A percentile compares a stretch with the other conserved stretches of the same genome.
These are phyloP conservation scores for Myotis davidii DNA, from an alignment of 2,113 vertebrate species.

Conservation along the genomic window DNA sequence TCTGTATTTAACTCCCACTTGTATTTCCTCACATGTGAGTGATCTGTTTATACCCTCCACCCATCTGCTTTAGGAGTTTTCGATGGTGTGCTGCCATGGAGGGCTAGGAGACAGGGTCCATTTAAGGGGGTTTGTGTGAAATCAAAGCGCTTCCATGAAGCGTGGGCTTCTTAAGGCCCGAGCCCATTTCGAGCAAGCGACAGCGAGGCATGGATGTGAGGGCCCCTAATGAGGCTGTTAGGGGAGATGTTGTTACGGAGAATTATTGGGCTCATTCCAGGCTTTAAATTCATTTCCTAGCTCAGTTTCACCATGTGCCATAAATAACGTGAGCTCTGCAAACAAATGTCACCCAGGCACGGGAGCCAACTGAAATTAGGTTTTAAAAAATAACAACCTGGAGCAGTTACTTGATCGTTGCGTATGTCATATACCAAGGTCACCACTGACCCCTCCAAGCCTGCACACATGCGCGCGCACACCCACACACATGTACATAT, in stretches of 20 bases:
- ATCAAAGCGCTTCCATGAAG: background rate
- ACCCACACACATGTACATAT: rapidly evolving
- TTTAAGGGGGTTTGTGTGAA: background rate
- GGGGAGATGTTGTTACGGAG: conserved; percentile 51
- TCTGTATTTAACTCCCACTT: conserved; percentile 3
- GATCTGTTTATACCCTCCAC: background rate
- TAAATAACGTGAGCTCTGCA: conserved; percentile 64
- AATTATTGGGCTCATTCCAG: conserved; percentile 68
- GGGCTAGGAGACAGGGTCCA: background rate
- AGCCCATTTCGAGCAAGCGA: background rate
- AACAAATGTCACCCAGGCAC: conserved; percentile 70
- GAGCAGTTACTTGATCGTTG: background rate
- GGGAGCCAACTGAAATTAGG: conserved; percentile 63
- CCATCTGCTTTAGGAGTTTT: background rate
- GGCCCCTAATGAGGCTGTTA: conserved; percentile 46
- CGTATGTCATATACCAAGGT: background rate
- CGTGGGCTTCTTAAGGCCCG: background rate
- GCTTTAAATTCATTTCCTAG: conserved; percentile 68
- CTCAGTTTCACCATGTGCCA: conserved; percentile 24
- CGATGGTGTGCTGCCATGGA: no score
- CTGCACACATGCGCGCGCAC: background rate
- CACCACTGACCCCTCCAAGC: background rate
- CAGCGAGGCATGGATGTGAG: conserved; percentile 35
- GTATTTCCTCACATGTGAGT: background rate
- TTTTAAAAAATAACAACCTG: conserved; percentile 19